Percentiles rank a stretch among this genome's conserved stretches.
phyloP scores from a whole-genome alignment of 2,888 invertebrate genomes.

The Leucophenga montana region DNA sequence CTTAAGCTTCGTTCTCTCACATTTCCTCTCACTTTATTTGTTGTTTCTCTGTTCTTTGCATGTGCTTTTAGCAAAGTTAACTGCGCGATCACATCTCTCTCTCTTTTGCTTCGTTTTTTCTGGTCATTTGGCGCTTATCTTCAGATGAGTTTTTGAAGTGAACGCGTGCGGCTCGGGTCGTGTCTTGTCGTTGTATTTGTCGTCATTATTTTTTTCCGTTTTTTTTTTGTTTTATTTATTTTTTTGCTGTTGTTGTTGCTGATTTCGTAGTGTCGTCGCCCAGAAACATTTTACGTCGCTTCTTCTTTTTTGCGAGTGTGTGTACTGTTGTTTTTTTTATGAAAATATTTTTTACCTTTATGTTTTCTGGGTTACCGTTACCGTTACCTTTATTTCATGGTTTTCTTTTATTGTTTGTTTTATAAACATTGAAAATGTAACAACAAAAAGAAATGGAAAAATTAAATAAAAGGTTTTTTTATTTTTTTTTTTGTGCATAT shows the following conservation, averaged over 20 bases:
- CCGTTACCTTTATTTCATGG: too few species aligned
- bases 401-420: constrained; percentile 1
- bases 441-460: neutral
- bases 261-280: neutral
- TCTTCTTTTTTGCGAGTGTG: neutral
- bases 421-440: constrained; percentile 7
- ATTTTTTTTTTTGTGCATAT: neutral
- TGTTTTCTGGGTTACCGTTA: neutral
- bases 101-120: neutral
- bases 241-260: too few species aligned
- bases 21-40: too few species aligned
- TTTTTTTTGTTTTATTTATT: too few species aligned
- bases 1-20: too few species aligned
- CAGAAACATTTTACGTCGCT: too few species aligned
- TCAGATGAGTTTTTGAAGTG: constrained; percentile 66
- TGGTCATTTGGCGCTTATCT: neutral
- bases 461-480: neutral
- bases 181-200: constrained; percentile 14
- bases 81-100: neutral
- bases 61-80: too few species aligned
- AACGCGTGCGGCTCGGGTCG: constrained; percentile 62
- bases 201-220: neutral
- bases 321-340: neutral
- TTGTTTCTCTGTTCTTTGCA: too few species aligned
- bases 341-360: too few species aligned